A percentile compares a stretch with the other conserved stretches of the same genome.
phyloP scores from a whole-genome alignment of 2,113 vertebrate species.

The Pseudolaguvia tuberculata region DNA sequence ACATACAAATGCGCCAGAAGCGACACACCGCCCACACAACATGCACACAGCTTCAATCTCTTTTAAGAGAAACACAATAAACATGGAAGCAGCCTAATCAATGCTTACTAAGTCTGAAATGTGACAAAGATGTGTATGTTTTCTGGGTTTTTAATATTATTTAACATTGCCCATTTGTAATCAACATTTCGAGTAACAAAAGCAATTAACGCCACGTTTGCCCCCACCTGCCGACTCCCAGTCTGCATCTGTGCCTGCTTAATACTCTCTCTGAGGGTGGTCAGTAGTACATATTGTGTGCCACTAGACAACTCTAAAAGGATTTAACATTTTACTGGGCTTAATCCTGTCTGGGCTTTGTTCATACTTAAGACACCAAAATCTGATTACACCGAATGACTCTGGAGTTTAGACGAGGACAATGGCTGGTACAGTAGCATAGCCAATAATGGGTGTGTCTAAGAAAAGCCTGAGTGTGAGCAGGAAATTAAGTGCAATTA shows the following conservation, averaged over 20 bases:
- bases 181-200: slow-evolving; percentile 46
- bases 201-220: slow-evolving; percentile 54
- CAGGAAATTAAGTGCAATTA: background rate
- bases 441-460: background rate
- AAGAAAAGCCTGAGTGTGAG: background rate
- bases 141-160: slow-evolving; percentile 39
- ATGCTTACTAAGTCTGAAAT: slow-evolving; percentile 55
- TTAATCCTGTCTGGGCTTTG: slow-evolving; percentile 70
- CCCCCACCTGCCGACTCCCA: slow-evolving; percentile 14
- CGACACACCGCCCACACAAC: slow-evolving; percentile 26
- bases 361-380: slow-evolving; percentile 67
- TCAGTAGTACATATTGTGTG: slow-evolving; percentile 75
- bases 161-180: slow-evolving; percentile 22
- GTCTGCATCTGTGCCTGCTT: slow-evolving; percentile 41
- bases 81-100: slow-evolving; percentile 47
- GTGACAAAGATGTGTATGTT: slow-evolving; percentile 41
- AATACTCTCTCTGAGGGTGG: slow-evolving; percentile 69
- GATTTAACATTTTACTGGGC: slow-evolving; percentile 72
- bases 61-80: slow-evolving; percentile 14
- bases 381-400: slow-evolving; percentile 69
- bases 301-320: slow-evolving; percentile 71
- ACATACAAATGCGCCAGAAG: slow-evolving; percentile 51
- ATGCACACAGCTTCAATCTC: slow-evolving; percentile 29
- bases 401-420: slow-evolving; percentile 32
- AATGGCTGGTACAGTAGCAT: slow-evolving; percentile 1